Percentiles rank a stretch among this genome's conserved stretches.
phyloP scores from a whole-genome alignment of 2,888 invertebrate species.

The Smittia sp. region DNA sequence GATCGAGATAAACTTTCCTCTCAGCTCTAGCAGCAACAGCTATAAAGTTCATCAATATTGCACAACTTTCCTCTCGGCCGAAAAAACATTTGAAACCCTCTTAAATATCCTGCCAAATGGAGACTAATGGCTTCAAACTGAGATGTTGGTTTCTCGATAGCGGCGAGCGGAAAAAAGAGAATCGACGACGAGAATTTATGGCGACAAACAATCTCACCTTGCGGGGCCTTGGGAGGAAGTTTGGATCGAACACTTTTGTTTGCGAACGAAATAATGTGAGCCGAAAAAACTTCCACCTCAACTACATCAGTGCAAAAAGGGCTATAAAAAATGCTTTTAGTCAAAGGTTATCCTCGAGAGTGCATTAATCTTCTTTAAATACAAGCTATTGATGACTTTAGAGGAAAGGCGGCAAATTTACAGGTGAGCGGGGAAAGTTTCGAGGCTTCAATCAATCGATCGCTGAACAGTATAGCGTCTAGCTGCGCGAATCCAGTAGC shows the following conservation, averaged over 20 bases:
- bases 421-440: not conserved
- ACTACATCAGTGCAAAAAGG: not conserved
- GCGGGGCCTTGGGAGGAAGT: not conserved
- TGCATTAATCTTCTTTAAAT: constrained; percentile 38
- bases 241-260: not conserved
- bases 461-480: too few species aligned
- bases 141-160: not conserved
- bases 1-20: not conserved
- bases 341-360: constrained; percentile 23
- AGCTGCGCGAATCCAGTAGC: too few species aligned
- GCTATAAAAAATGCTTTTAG: constrained; percentile 37
- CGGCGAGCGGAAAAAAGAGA: not conserved
- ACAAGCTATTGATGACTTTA: constrained; percentile 30
- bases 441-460: not conserved
- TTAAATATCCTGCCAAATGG: constrained; percentile 25
- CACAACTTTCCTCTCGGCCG: not conserved
- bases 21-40: constrained; percentile 23
- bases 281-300: not conserved
- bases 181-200: constrained; percentile 27
- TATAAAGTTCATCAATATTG: constrained; percentile 36
- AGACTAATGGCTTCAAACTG: constrained; percentile 20
- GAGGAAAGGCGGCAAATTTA: not conserved
- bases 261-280: not conserved
- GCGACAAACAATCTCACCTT: constrained; percentile 37
- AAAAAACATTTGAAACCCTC: not conserved